Base-by-base conservation (phyloP, 2,113 vertebrate species). In the Meles meles region DNA sequence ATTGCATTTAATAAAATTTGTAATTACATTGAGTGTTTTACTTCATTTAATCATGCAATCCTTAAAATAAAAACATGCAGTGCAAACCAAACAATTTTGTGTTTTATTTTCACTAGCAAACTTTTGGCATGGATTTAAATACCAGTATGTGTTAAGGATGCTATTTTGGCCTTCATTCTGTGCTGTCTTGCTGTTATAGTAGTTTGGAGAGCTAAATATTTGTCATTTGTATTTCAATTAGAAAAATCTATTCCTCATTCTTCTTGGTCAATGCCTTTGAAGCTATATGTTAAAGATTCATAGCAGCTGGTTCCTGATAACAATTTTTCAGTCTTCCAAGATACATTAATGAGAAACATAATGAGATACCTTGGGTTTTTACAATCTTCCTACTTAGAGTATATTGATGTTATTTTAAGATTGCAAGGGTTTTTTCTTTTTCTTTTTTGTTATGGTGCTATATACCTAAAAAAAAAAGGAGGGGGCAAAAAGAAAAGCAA, bases 221-320 rank as follows among this genome's bases (percentile, higher is more conserved):
- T 97, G 92, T 67, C 82, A 96, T 44, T 97, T 97, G 77, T 93
- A 82, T 92, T 92, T 96, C 82, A 90, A 76, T 96, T 76, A 87
- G 84, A 95, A 97, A 97, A 98, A 79, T 23, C 82, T 85, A 82
- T 49, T 72, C 59, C 49, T 69, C 52, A 9, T 29, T 44, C 27
- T 34, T 65, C 93, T 96, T 94, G 93, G 89, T 25, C 71, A 77
- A 82, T 77, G 84, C 95, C 92, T 96, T 81, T 88, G 49, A 97
- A 96, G 80, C 49, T 97, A 0, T 18, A 86, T 65, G 57, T 80
- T 92, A 93, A 80, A 82, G 63, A 76, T 85, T 76, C 72, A 86
- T n/a, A 76, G 65, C 95, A 98, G 96, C 85, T 96, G 96, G 95
- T 87, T 98, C 91, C 91, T 96, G 76, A 98, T 98, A 93, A 96